Conservation (phyloP, 2,797 vertebrate species). For the Acridotheres tristis region DNA sequence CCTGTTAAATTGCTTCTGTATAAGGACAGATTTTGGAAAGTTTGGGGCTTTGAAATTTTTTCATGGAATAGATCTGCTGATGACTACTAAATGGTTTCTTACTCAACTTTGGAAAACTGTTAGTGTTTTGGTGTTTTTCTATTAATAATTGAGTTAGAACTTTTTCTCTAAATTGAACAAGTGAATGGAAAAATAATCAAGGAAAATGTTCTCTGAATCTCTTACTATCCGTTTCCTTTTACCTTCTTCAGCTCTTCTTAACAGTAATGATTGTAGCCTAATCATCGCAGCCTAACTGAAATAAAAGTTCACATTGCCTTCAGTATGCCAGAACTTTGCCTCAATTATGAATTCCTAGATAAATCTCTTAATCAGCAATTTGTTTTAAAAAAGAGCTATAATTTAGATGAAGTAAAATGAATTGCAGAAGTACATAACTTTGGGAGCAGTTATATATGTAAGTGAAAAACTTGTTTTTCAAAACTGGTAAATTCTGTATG, state of each 20-base stretch:
- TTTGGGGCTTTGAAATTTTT: constrained; percentile 29
- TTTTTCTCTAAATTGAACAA: background rate
- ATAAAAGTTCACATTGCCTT: background rate
- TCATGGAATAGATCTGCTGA: background rate
- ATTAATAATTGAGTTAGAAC: constrained; percentile 14
- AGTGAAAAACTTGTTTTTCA: background rate
- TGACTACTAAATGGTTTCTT: constrained; percentile 45
- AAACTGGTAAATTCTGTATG: background rate
- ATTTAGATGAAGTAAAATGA: background rate
- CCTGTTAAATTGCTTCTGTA: constrained; percentile 35
- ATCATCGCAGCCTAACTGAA: background rate
- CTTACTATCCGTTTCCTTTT: background rate
- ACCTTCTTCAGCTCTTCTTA: background rate
- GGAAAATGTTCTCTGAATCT: background rate
- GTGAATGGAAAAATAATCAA: background rate
- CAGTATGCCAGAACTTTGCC: background rate
- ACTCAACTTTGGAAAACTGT: constrained; percentile 19
- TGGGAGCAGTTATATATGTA: background rate
- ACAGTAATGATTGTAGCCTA: background rate
- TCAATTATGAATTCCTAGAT: background rate
- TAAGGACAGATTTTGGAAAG: constrained; percentile 40
- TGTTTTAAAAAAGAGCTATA: background rate
- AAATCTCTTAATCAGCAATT: constrained; percentile 6
- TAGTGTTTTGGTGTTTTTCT: background rate
- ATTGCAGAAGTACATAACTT: background rate